phyloP scores from a whole-genome alignment of 2,113 vertebrate species.

The Ptyas mucosa region DNA sequence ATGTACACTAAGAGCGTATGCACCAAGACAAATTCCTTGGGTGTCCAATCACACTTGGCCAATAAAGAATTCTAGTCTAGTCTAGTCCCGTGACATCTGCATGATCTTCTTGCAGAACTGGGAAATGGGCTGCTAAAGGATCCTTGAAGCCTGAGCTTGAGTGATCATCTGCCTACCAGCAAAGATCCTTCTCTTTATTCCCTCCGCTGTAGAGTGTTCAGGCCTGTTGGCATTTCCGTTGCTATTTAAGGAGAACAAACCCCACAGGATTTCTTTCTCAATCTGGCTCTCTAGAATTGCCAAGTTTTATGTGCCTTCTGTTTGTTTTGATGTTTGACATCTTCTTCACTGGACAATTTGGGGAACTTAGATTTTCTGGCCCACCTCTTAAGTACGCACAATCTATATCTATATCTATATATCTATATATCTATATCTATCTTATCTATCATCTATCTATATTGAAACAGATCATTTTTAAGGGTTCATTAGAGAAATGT shows the following conservation, averaged over 20 bases:
- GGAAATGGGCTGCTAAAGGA: not conserved
- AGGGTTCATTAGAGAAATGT: not conserved
- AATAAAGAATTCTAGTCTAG: too few relatives aligned
- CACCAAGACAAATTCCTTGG: too few relatives aligned
- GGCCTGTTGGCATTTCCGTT: not conserved
- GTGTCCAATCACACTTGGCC: too few relatives aligned
- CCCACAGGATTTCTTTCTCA: not conserved
- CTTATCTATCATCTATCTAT: too few relatives aligned
- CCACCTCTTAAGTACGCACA: too few relatives aligned
- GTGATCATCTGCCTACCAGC: not conserved
- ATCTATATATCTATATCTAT: too few relatives aligned
- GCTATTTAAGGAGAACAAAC: not conserved
- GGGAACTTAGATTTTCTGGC: not conserved
- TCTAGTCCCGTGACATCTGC: conserved; percentile 33
- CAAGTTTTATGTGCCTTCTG: not conserved
- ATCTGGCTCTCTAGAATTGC: not conserved
- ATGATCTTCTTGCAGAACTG: not conserved
- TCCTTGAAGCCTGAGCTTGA: not conserved
- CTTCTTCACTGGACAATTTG: not conserved
- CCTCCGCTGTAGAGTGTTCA: not conserved
- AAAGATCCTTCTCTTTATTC: not conserved
- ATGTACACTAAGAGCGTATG: too few relatives aligned
- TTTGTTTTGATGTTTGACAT: not conserved
- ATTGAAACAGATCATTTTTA: not conserved
- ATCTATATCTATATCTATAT: too few relatives aligned